Evolutionary conservation across 1,140 invertebrate genomes (phyloP), one percentile per base, ranked within the genome.

Genomic region (Amyelois transitella): DNA sequence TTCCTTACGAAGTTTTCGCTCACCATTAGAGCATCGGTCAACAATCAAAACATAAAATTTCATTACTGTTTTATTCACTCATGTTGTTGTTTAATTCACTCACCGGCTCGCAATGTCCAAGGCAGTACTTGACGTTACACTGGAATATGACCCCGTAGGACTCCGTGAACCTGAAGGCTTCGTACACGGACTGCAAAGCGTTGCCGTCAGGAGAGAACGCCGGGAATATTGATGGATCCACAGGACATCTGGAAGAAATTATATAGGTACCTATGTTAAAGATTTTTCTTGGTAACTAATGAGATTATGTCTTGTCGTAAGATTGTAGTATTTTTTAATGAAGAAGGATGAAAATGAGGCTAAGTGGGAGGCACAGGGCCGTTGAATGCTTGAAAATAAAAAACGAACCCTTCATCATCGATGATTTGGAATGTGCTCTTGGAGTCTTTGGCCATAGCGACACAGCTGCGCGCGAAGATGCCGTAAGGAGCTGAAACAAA

Each of bases 91-190:
- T 10, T 6, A 28, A 28, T 38, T 0, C n/a, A 89, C 92, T 92
- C 90, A 96, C 95, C 70, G 96, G 95, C 86, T 98, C 96, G 75
- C 97, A 98, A 55, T 95, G 96, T 81, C 97, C 97, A 47, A 98
- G 90, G 86, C 97, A 98, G 85, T 98, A 98, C 80, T 98, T 98
- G 58, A 98, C 97, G 78, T 98, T 98, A 84, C 97, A 98, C 78
- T 98, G 97, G 92, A 98, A 98, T 77, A 98, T 98, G 43, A 98
- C 96, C 14, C 97, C 97, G 64, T 98, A 98, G 18, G 96, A 98
- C 79, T 98, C 97, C 0, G 97, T 98, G 77, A 98, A 98, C 69
- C 97, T 91, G 90, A 98, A 98, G 0, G 97, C 97, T 88, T 98
- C 97, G 75, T 98, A 98, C 45, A 96, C 91, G 0, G 95, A 96